A percentile compares a stretch with the other conserved stretches of the same genome.
Evolutionary conservation across 1,140 invertebrate genomes (phyloP).

Genomic region (Temnothorax curvispinosus): DNA sequence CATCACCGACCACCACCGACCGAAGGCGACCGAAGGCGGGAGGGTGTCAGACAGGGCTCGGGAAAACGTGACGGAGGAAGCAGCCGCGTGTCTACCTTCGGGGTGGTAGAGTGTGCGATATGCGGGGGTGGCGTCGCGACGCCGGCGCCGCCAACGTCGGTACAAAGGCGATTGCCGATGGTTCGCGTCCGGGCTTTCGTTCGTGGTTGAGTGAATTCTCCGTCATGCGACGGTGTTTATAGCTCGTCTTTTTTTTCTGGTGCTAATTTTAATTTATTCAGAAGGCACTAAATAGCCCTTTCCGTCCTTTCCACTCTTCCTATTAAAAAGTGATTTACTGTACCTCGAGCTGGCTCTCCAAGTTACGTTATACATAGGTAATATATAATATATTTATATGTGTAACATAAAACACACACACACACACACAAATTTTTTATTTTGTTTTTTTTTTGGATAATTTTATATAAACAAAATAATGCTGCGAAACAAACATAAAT

Average conservation of each 20-base stretch:
- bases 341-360: background rate
- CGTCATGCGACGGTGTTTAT: slow-evolving; percentile 13
- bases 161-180: slow-evolving; percentile 59
- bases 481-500: no score
- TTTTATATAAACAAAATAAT: background rate
- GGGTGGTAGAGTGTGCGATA: slow-evolving; percentile 19
- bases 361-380: background rate
- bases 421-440: background rate
- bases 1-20: slow-evolving; percentile 12
- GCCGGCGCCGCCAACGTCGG: slow-evolving; percentile 54
- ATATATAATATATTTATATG: background rate
- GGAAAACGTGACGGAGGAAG: slow-evolving; percentile 35
- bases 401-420: no score
- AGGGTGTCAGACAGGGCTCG: slow-evolving; percentile 49
- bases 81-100: slow-evolving; percentile 23
- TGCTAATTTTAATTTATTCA: slow-evolving; percentile 18
- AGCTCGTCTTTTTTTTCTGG: background rate
- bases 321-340: slow-evolving; percentile 8
- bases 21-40: background rate
- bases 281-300: background rate
- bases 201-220: slow-evolving; percentile 17
- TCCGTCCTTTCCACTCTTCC: background rate
- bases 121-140: slow-evolving; percentile 38
- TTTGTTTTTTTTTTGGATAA: background rate
- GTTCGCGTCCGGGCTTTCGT: slow-evolving; percentile 71